Conservation (phyloP, 2,113 vertebrate genomes). For the Hippoglossus stenolepis region DNA sequence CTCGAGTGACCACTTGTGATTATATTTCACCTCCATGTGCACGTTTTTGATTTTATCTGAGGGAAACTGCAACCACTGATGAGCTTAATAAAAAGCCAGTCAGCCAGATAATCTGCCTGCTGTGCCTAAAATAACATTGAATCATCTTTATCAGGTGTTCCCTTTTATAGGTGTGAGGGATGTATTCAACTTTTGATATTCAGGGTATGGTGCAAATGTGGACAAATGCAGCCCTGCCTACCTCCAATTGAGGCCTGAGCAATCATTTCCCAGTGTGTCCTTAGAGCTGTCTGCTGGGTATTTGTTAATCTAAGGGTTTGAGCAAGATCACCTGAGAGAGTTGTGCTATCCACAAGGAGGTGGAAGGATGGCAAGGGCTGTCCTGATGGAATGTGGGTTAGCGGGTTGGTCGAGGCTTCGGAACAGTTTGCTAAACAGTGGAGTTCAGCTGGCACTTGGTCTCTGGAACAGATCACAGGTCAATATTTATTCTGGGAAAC, state of each 20-base stretch:
- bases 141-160: not conserved
- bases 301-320: not conserved
- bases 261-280: not conserved
- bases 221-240: not conserved
- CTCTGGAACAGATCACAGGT: conserved; percentile 22
- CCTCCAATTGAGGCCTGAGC: not conserved
- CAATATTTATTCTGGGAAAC: conserved; percentile 64
- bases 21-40: not conserved
- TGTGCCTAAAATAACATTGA: not conserved
- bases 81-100: not conserved
- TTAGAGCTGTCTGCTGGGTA: not conserved
- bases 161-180: not conserved
- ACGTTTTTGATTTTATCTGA: conserved; percentile 14
- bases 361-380: not conserved
- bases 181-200: not conserved
- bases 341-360: not conserved
- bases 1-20: not conserved
- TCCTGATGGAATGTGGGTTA: conserved; percentile 57
- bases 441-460: conserved; percentile 9
- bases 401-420: conserved; percentile 38
- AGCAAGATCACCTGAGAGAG: conserved; percentile 17
- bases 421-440: conserved; percentile 28
- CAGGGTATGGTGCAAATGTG: not conserved
- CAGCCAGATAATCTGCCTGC: not conserved
- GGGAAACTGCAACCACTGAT: conserved; percentile 3